Conservation (phyloP, 2,888 invertebrate species). For the Agrochola circellaris region DNA sequence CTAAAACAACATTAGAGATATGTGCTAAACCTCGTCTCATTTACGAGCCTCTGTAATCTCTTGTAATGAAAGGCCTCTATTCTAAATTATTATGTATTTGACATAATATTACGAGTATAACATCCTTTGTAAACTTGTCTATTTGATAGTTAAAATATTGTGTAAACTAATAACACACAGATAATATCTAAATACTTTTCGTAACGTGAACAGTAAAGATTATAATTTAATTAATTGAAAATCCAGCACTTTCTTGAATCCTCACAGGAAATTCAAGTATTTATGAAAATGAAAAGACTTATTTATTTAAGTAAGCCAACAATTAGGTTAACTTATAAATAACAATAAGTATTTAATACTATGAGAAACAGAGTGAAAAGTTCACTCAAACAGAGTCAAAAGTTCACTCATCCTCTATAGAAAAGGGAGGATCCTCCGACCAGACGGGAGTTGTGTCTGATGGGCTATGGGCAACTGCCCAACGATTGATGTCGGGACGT, state of each 20-base stretch:
- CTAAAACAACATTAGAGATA: conserved; percentile 52
- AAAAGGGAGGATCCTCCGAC: background rate
- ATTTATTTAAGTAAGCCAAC: too few species aligned
- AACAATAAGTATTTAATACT: too few species aligned
- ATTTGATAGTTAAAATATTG: conserved; percentile 12
- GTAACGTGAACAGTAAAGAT: too few species aligned
- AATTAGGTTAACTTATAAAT: background rate
- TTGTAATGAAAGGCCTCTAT: conserved; percentile 19
- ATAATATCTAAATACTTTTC: background rate
- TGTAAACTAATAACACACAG: background rate
- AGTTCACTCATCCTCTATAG: background rate
- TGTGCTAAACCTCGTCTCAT: conserved; percentile 30
- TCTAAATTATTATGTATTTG: conserved; percentile 28
- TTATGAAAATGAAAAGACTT: background rate
- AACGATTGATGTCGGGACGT: too few species aligned
- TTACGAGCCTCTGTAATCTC: conserved; percentile 32
- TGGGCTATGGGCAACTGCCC: background rate
- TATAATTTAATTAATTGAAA: too few species aligned
- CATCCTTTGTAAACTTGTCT: conserved; percentile 6
- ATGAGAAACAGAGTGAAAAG: too few species aligned
- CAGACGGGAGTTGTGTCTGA: background rate
- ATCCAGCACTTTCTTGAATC: background rate
- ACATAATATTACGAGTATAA: background rate
- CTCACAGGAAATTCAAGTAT: background rate
- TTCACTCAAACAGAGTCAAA: too few species aligned